Base-by-base conservation (phyloP, 2,888 invertebrate species). In the Parochlus steinenii region DNA sequence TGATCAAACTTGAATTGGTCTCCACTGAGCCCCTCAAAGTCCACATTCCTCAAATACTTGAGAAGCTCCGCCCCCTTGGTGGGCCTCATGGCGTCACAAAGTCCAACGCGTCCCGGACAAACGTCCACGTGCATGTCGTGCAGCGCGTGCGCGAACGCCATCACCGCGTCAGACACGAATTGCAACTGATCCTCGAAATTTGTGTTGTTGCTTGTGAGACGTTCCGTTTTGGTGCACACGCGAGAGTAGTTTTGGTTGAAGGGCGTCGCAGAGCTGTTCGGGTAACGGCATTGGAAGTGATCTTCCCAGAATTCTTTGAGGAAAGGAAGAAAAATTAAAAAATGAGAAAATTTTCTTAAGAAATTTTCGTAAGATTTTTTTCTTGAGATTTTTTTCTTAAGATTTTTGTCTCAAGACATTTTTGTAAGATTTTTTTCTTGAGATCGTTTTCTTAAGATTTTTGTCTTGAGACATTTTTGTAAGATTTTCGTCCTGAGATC, bases 111-210 rank as follows among this genome's bases (percentile, higher is more conserved):
- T 0, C 77, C 77, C 1, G 70, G 69, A 51, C 92, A 93, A 18
- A 83, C 62, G 16, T 81, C 73, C 7, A 54, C 61, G 53, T 92
- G 92, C 86, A 93, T 90, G 48, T 83, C 81, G 44, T 73, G 65
- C 46, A 82, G 71, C 27, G 92, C 90, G 49, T 85, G 76, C 1
- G 87, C 92, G 58, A 93, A 92, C 2, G 92, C 86, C 77, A 92
- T 73, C 0, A 92, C 90, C 14, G 93, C 90, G 54, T 95, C 93
- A 20, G 87, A 87, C 19, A 95, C 93, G 57, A 92, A 95, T 61
- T 95, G 93, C 44, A 95, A 64, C 55, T 93, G 93, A 45, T 83
- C 76, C 56, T 95, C 93, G 47, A 87, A 86, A 46, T 79, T 79
- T 0, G 83, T 86, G 49, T 82, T 78, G 38, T 77, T 68, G 28